Conservation (phyloP, 53 echinoderm and acorn worm genomes). For the Actinopyga echinites region DNA sequence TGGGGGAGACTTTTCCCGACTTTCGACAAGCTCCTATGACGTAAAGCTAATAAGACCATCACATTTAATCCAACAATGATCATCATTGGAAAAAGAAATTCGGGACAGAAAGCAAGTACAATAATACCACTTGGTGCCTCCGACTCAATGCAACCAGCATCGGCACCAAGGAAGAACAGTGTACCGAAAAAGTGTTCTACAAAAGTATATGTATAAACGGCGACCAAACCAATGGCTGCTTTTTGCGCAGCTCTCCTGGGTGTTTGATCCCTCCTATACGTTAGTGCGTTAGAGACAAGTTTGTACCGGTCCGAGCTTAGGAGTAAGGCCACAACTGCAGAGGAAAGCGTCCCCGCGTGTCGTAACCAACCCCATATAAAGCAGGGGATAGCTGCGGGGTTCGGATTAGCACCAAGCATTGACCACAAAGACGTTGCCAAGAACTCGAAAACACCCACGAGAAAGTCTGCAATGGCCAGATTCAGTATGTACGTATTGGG, state of each 20-base stretch:
- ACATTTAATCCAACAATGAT: slow-evolving; percentile 5
- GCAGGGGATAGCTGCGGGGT: background rate
- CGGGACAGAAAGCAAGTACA: slow-evolving; percentile 16
- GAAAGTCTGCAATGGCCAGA: slow-evolving; percentile 24
- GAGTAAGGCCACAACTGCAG: background rate
- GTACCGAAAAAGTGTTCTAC: background rate
- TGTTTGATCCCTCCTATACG: slow-evolving; percentile 20
- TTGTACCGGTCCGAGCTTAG: slow-evolving; percentile 41
- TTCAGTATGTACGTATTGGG: slow-evolving; percentile 31
- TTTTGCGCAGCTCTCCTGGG: slow-evolving; percentile 7
- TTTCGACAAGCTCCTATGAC: background rate
- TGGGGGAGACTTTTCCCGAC: background rate
- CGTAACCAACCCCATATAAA: slow-evolving; percentile 23
- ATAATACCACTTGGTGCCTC: background rate
- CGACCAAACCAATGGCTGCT: background rate
- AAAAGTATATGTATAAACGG: background rate
- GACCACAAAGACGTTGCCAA: slow-evolving; percentile 13
- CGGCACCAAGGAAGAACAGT: background rate
- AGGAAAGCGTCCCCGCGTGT: background rate
- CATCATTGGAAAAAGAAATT: slow-evolving; percentile 17
- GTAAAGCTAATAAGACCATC: background rate
- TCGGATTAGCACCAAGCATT: background rate
- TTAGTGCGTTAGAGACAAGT: slow-evolving; percentile 20
- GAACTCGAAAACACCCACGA: slow-evolving; percentile 8
- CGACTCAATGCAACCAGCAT: background rate